Base-by-base conservation (phyloP, 2,888 invertebrate genomes). In the Sepiola atlantica region DNA sequence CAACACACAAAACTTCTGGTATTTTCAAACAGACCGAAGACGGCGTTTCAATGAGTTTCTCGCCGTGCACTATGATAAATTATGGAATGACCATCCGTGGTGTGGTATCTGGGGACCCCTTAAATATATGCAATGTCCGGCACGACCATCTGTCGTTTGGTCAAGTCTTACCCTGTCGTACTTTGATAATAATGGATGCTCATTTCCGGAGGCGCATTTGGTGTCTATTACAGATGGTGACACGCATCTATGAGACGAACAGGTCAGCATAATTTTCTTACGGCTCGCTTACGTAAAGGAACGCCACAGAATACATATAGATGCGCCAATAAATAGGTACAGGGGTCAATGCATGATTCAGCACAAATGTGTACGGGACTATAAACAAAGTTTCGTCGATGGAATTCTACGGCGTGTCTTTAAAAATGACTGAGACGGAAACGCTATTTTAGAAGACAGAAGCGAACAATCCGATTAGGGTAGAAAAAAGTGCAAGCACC, bases 1-100 rank as follows among this genome's bases (percentile, higher is more conserved):
- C 14, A n/a, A n/a, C n/a, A 77, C n/a, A 77, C n/a, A 77, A 77
- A 32, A 77, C 16, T 77, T n/a, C 77, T 21, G 77, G 14, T 77
- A n/a, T 77, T 77, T 77, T 77, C n/a, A 77, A 77, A 77, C n/a
- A 77, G 77, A 77, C n/a, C 77, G 32, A 77, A 77, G n/a, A 77
- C 14, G 14, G 77, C 77, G 12, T 77, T 77, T n/a, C n/a, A 77
- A 77, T 10, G 18, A 77, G 21, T 77, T 77, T n/a, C 77, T 77
- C 18, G 18, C n/a, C 32, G 77, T 32, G 16, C 32, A n/a, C n/a
- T 32, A 16, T 77, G n/a, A 12, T 77, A 77, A 77, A 77, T 77
- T 77, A 77, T 77, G n/a, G 77, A 77, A 77, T 77, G 77, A 77
- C 77, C 77, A 12, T 77, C 77, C 77, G 21, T 77, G 32, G 77